These are phyloP conservation scores for Eptatretus burgeri DNA, from an alignment of 2,113 vertebrate genomes.

Conservation along the genomic window DNA sequence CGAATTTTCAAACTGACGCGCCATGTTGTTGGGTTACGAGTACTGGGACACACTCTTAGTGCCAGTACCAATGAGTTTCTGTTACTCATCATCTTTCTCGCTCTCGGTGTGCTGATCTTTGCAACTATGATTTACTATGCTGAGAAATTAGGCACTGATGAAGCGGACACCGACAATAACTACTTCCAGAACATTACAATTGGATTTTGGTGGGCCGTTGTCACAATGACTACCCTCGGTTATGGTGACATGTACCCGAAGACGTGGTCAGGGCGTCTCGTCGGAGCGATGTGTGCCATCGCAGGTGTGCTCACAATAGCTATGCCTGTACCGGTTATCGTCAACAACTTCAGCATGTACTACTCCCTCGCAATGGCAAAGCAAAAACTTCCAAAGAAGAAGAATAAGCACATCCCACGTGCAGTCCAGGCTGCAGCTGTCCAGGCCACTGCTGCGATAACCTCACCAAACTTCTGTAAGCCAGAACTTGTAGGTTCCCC, in stretches of 20 bases:
- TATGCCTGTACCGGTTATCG: slow-evolving; percentile 89
- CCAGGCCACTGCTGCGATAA: not conserved
- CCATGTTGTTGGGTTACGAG: slow-evolving; percentile 71
- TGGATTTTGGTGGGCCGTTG: slow-evolving; percentile 97
- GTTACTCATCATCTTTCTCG: slow-evolving; percentile 91
- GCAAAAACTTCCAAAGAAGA: slow-evolving; percentile 87
- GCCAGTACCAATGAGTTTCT: slow-evolving; percentile 95
- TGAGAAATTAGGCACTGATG: slow-evolving; percentile 78
- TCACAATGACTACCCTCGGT: slow-evolving; percentile 86
- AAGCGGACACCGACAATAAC: slow-evolving; percentile 75
- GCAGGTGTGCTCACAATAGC: slow-evolving; percentile 83
- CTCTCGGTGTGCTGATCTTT: slow-evolving; percentile 83
- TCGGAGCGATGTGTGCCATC: slow-evolving; percentile 64
- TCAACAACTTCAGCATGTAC: slow-evolving; percentile 99
- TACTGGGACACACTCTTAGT: slow-evolving; percentile 73
- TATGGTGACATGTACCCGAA: slow-evolving; percentile 90
- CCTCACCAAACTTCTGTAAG: slow-evolving; percentile 98
- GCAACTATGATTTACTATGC: slow-evolving; percentile 99
- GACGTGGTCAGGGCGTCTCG: slow-evolving; percentile 89
- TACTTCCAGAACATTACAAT: slow-evolving; percentile 96
- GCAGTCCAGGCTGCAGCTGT: slow-evolving; percentile 17
- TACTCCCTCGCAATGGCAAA: slow-evolving; percentile 96
- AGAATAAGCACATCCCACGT: slow-evolving; percentile 64
- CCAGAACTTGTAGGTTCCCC: slow-evolving; percentile 74
- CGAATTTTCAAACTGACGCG: slow-evolving; percentile 96